Base-by-base conservation (phyloP, 2,888 invertebrate genomes). In the Autographa pulchrina region DNA sequence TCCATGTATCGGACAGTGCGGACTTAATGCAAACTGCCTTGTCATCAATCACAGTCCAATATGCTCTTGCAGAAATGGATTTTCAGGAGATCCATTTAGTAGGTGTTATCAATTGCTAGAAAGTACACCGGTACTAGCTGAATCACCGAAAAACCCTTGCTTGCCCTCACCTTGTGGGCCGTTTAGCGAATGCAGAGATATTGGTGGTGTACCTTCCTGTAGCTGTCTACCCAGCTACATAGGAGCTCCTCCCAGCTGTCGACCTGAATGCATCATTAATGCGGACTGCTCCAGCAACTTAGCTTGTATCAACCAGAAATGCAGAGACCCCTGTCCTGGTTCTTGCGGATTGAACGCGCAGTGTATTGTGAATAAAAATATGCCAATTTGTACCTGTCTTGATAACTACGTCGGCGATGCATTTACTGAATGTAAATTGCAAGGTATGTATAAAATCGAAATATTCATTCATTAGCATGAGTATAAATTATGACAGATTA, bases 321-420 rank as follows among this genome's bases (percentile, higher is more conserved):
- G 98, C 89, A 95, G 92, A 78, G 98, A 98, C 90, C 98, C 98
- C n/a, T 98, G 98, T 84, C 97, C 97, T 11, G 98, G 98, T 14
- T 97, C 97, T 8, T 98, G 98, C 85, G 97, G 98, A 61, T 85
- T 96, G 72, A 96, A 96, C 84, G 96, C 97, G 69, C 94, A 96
- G 80, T 97, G 97, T 86, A 90, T 90, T 56, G 97, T 98, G 8
- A 96, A 97, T 75, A 97, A 97, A 87, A 98, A 98, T 85, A 97
- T 96, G 71, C 98, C 98, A 1, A 96, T 97, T 65, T 98, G 98
- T 88, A 96, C 96, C 7, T 98, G 98, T 86, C 92, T 97, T 1
- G 96, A 96, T 35, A 97, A 97, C 81, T 98, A 96, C 85, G 96
- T 96, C 38, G 98, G 98, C 16, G 97, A 98, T 93, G 97, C 98